phyloP scores from a whole-genome alignment of 1,140 invertebrate species.

The Aphaenogaster floridana region DNA sequence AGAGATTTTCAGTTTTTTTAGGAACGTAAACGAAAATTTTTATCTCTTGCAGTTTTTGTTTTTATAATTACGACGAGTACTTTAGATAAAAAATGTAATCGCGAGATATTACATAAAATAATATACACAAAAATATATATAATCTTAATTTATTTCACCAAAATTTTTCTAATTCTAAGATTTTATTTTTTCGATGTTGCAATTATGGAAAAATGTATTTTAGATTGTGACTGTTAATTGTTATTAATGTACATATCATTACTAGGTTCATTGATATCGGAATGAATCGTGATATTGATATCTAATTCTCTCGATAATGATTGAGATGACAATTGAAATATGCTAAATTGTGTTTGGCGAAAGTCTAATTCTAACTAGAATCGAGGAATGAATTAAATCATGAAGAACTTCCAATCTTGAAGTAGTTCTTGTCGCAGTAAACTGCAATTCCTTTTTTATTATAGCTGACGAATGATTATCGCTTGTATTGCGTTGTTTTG shows the following conservation, averaged over 20 bases:
- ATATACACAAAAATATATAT: not conserved
- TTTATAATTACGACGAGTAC: not conserved
- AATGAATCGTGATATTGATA: not conserved
- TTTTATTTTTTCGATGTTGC: not conserved
- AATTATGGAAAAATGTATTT: not conserved
- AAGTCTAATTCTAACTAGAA: not conserved
- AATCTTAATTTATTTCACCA: too few species aligned
- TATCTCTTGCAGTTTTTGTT: not conserved
- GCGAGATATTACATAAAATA: not conserved
- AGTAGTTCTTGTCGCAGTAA: not conserved
- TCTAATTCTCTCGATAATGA: not conserved
- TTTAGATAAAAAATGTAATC: not conserved
- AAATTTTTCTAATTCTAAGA: not conserved
- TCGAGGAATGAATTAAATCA: conserved; percentile 2
- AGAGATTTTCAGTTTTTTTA: not conserved
- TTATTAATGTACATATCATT: not conserved
- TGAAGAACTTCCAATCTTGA: not conserved
- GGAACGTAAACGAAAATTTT: not conserved
- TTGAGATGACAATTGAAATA: not conserved
- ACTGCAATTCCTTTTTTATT: conserved; percentile 2
- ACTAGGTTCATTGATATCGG: not conserved
- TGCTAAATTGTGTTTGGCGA: not conserved
- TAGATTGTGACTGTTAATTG: not conserved
- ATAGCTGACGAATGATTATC: conserved; percentile 5
- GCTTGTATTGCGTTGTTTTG: not conserved